phyloP scores from a whole-genome alignment of 2,113 vertebrate species.

The Megaceryle maxima region DNA sequence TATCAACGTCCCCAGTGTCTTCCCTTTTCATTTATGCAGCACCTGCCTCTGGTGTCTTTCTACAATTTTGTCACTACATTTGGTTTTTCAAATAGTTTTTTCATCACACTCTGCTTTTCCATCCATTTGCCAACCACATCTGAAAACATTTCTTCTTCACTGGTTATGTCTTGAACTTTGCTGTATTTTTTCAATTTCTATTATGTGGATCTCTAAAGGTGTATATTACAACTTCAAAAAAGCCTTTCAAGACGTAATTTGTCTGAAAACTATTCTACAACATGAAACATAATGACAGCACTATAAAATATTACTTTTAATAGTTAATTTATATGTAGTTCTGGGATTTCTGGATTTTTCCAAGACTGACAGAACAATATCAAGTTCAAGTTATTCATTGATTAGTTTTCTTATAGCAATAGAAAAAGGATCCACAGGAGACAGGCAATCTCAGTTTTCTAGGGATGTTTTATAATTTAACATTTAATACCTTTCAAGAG shows the following conservation, averaged over 20 bases:
- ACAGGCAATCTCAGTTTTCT: not conserved
- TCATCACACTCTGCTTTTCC: not conserved
- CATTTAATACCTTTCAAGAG: not conserved
- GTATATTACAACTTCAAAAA: not conserved
- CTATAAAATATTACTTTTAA: not conserved
- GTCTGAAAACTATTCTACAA: not conserved
- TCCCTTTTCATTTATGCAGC: not conserved
- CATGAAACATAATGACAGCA: not conserved
- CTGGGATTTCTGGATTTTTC: not conserved
- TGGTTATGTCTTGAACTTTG: not conserved
- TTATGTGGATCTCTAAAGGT: not conserved
- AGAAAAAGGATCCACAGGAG: not conserved
- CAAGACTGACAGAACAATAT: not conserved
- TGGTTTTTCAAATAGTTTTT: not conserved
- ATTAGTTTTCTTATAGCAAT: not conserved
- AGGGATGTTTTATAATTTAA: not conserved
- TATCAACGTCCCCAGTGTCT: not conserved
- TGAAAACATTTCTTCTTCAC: not conserved
- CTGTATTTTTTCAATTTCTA: not conserved
- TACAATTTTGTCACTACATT: not conserved
- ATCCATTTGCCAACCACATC: not conserved
- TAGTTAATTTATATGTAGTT: not conserved
- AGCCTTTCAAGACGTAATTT: not conserved
- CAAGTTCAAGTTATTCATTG: not conserved
- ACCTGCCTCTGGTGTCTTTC: not conserved